Percentiles rank a stretch among this genome's conserved stretches.
phyloP scores from a whole-genome alignment of 2,888 invertebrate species.

The Mythimna impura region DNA sequence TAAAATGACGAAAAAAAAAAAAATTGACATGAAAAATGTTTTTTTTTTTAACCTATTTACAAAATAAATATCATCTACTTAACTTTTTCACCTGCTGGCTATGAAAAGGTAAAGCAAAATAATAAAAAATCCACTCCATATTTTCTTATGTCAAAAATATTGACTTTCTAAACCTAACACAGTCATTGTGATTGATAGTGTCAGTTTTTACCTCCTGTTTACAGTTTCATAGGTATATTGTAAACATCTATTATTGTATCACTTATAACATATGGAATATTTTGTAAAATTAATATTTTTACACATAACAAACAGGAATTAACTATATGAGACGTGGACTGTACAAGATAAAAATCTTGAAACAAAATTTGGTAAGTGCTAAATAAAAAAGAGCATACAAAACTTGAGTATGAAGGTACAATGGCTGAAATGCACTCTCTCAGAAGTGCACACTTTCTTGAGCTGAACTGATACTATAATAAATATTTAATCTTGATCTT shows the following conservation, averaged over 20 bases:
- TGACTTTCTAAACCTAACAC: not conserved
- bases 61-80: too few relatives aligned
- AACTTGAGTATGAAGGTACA: not conserved
- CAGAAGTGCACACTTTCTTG: not conserved
- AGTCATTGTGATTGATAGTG: slow-evolving; percentile 19
- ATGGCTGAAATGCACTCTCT: not conserved
- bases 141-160: slow-evolving; percentile 1
- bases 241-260: slow-evolving; percentile 20
- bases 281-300: slow-evolving; percentile 8
- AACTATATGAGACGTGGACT: too few relatives aligned
- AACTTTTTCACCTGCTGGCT: too few relatives aligned
- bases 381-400: not conserved
- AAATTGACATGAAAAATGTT: too few relatives aligned
- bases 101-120: too few relatives aligned
- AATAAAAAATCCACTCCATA: not conserved
- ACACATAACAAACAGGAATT: not conserved
- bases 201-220: not conserved
- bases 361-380: too few relatives aligned
- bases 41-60: too few relatives aligned
- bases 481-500: slow-evolving; percentile 18
- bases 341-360: too few relatives aligned
- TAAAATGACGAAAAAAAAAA: too few relatives aligned
- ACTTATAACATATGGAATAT: slow-evolving; percentile 15
- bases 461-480: not conserved
- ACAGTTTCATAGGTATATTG: not conserved